These are phyloP conservation scores for Pampus argenteus DNA, from an alignment of 2,797 vertebrate species.

Conservation along the genomic window DNA sequence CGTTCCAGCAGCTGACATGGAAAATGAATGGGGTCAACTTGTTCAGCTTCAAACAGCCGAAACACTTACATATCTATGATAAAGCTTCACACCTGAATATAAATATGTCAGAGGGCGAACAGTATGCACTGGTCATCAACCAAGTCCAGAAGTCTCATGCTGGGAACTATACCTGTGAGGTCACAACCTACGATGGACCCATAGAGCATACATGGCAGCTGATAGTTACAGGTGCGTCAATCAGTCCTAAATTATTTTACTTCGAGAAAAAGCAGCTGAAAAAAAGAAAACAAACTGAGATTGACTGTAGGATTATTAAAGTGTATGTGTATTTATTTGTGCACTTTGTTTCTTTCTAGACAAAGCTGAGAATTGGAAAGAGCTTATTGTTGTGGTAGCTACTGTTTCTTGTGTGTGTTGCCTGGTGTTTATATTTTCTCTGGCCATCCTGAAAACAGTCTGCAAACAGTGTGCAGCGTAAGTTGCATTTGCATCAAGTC, in stretches of 20 bases:
- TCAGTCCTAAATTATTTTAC: background rate
- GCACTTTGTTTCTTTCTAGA: background rate
- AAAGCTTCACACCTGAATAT: accelerated
- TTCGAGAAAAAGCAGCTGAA: background rate
- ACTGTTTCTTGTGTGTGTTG: conserved; percentile 15
- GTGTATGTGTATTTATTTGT: too few relatives aligned
- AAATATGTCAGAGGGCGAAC: background rate
- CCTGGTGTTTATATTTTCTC: conserved; percentile 24
- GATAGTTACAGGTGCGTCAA: conserved; percentile 59
- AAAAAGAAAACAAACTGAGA: background rate
- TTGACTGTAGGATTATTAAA: background rate
- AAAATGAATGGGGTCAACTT: background rate
- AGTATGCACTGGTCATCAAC: conserved; percentile 39
- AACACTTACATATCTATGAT: accelerated
- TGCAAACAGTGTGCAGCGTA: conserved; percentile 10
- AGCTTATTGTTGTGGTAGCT: background rate
- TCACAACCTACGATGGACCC: accelerated
- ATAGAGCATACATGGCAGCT: conserved; percentile 27
- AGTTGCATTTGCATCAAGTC: conserved; percentile 9
- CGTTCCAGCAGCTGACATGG: conserved; percentile 22
- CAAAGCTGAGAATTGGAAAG: accelerated
- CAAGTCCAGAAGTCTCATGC: conserved; percentile 18
- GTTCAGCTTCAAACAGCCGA: accelerated
- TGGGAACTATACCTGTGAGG: conserved; percentile 70
- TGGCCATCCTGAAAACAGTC: background rate